Conservation (phyloP, 2,888 invertebrate species). For the Clistopyga incitator region DNA sequence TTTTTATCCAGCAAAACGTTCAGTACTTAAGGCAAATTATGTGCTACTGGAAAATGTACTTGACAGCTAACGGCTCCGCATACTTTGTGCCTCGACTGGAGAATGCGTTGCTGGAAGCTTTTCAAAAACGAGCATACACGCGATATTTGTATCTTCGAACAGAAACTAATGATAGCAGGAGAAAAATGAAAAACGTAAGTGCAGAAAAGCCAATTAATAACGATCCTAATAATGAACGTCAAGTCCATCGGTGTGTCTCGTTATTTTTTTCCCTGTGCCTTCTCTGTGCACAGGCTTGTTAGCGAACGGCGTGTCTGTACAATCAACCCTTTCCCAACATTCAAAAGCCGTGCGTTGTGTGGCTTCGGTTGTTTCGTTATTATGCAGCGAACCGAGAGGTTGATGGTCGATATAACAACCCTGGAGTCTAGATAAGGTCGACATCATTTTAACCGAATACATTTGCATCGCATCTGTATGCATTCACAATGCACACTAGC, state of each 20-base stretch:
- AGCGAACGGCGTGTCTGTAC: conserved; percentile 37
- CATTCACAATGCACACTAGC: not conserved
- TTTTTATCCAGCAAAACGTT: too few relatives aligned
- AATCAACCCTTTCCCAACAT: conserved; percentile 23
- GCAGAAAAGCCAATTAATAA: conserved; percentile 40
- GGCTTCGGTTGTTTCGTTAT: conserved; percentile 45
- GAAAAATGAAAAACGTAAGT: not conserved
- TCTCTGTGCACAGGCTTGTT: conserved; percentile 14
- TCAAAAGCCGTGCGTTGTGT: conserved; percentile 9
- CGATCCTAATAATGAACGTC: conserved; percentile 36
- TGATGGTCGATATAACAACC: conserved; percentile 20
- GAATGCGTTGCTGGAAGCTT: not conserved
- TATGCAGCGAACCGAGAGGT: conserved; percentile 49
- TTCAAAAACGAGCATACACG: not conserved
- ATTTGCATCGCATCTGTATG: conserved; percentile 7
- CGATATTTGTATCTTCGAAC: not conserved
- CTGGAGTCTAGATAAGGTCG: not conserved
- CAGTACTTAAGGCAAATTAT: too few relatives aligned
- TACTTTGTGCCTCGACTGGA: not conserved
- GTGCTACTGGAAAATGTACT: too few relatives aligned
- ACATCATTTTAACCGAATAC: conserved; percentile 4
- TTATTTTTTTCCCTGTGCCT: conserved; percentile 10
- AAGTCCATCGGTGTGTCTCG: conserved; percentile 13
- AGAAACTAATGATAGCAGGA: not conserved
- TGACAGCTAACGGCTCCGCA: too few relatives aligned